Percentiles rank a stretch among this genome's conserved stretches.
phyloP scores from a whole-genome alignment of 2,113 vertebrate genomes.

The Embiotoca jacksoni region DNA sequence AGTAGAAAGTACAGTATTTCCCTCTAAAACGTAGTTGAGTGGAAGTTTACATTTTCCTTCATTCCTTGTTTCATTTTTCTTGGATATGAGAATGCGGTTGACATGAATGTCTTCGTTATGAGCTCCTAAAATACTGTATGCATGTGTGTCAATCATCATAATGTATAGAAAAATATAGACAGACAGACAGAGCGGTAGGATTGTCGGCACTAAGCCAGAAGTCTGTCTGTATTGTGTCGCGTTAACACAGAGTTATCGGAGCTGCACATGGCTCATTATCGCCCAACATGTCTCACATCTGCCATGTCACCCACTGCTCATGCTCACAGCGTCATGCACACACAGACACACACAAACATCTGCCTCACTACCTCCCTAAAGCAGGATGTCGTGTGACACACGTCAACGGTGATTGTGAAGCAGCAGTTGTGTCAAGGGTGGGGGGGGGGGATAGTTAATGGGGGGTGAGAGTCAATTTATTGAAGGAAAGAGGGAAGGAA shows the following conservation, averaged over 20 bases:
- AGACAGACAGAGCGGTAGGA: not conserved
- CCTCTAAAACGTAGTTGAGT: too few relatives aligned
- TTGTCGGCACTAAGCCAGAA: constrained; percentile 28
- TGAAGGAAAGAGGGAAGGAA: not conserved
- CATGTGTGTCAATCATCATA: not conserved
- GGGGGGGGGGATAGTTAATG: accelerated
- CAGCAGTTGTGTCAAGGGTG: constrained; percentile 35
- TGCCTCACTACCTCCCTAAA: not conserved
- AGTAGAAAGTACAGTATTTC: too few relatives aligned
- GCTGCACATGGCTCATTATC: constrained; percentile 69
- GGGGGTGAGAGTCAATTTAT: not conserved
- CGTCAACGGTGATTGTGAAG: constrained; percentile 32
- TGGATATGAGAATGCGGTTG: not conserved
- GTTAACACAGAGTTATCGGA: constrained; percentile 45
- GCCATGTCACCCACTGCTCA: constrained; percentile 58
- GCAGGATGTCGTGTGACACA: constrained; percentile 37
- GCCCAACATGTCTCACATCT: constrained; percentile 59
- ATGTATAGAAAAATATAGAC: not conserved
- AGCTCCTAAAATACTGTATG: not conserved
- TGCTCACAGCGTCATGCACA: constrained; percentile 2
- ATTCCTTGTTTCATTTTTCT: not conserved
- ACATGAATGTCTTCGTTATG: not conserved
- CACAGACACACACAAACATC: constrained; percentile 6
- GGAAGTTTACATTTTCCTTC: too few relatives aligned
- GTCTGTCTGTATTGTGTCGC: constrained; percentile 42